Evolutionary conservation across 2,797 vertebrate species (phyloP).

Genomic region (Myotis myotis): DNA sequence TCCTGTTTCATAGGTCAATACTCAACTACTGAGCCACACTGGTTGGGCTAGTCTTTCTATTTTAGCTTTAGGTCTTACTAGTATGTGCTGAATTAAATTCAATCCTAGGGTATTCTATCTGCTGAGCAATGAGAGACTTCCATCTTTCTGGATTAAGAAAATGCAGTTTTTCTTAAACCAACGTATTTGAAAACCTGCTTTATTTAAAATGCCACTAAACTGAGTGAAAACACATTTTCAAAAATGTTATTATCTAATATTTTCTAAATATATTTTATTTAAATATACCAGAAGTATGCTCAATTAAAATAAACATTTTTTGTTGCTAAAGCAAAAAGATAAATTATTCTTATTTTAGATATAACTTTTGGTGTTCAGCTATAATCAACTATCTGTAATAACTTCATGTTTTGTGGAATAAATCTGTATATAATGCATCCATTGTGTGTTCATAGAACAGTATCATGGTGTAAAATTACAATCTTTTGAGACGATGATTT

Average conservation of each 20-base stretch:
- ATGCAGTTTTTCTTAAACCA: not conserved
- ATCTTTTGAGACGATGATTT: not conserved
- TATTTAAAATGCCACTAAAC: not conserved
- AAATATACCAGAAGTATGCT: conserved; percentile 13
- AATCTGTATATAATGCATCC: not conserved
- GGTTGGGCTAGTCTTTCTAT: not conserved
- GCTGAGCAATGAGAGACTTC: not conserved
- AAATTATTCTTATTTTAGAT: conserved; percentile 31
- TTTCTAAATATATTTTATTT: conserved; percentile 23
- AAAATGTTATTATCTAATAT: not conserved
- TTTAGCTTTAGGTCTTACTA: conserved; percentile 1
- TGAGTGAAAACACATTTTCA: conserved; percentile 52
- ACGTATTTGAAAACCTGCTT: not conserved
- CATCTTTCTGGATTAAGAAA: not conserved
- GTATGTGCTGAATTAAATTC: not conserved
- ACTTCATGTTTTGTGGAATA: not conserved
- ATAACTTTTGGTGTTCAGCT: not conserved
- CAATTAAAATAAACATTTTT: conserved; percentile 24
- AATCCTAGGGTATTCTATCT: not conserved
- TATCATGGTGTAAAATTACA: not conserved
- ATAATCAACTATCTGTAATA: not conserved
- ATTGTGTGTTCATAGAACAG: not conserved
- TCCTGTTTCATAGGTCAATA: no score
- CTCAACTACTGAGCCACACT: no score
- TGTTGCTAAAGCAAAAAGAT: not conserved